A percentile compares a stretch with the other conserved stretches of the same genome.
Evolutionary conservation across 2,888 invertebrate species (phyloP).

Genomic region (Eurois occulta): DNA sequence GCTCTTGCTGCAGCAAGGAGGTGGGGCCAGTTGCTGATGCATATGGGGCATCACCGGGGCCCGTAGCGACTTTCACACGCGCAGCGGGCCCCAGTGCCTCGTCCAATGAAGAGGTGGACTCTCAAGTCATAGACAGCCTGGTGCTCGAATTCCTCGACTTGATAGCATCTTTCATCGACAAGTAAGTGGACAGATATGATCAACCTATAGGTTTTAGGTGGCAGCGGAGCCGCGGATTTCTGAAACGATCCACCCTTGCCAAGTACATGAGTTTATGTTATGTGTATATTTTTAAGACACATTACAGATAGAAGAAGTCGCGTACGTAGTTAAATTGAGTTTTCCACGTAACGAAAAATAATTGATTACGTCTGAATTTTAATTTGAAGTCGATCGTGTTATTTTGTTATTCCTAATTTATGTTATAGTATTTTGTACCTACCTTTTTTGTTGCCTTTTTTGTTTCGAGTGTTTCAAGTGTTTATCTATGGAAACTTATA

Average conservation of each 20-base stretch:
- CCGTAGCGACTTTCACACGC: slow-evolving; percentile 57
- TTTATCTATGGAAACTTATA: too few species aligned
- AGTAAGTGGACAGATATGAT: slow-evolving; percentile 82
- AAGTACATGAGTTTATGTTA: neutral
- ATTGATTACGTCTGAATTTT: too few species aligned
- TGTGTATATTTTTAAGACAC: neutral
- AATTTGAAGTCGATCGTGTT: too few species aligned
- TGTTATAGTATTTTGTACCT: too few species aligned
- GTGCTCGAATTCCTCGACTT: slow-evolving; percentile 95
- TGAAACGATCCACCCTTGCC: neutral
- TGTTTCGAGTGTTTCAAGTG: too few species aligned
- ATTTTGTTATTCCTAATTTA: too few species aligned
- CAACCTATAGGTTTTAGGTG: neutral
- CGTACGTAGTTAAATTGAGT: neutral
- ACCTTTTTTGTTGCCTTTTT: too few species aligned
- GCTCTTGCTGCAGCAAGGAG: slow-evolving; percentile 94
- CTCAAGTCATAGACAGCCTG: slow-evolving; percentile 92
- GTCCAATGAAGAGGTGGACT: slow-evolving; percentile 75
- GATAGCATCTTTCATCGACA: slow-evolving; percentile 96
- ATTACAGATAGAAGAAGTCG: neutral
- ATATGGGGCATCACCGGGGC: slow-evolving; percentile 78
- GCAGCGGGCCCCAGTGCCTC: slow-evolving; percentile 66
- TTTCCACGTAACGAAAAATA: too few species aligned
- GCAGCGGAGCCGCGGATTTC: neutral
- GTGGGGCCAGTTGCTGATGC: slow-evolving; percentile 84